Evolutionary conservation across 2,888 invertebrate genomes (phyloP).

Genomic region (Tinea pellionella): DNA sequence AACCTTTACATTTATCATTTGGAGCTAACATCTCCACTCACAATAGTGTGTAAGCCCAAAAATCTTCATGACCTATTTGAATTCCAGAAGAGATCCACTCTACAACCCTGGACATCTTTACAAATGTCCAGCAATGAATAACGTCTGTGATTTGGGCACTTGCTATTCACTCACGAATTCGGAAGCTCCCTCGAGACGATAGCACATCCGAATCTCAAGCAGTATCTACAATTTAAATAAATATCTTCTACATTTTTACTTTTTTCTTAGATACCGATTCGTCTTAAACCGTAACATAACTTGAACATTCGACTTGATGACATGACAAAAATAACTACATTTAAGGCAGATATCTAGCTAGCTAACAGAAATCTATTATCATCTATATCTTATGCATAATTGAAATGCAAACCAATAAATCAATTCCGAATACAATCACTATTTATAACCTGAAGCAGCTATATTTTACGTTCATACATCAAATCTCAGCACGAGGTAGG

Average conservation of each 20-base stretch:
- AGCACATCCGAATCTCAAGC: not conserved
- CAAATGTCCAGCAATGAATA: slow-evolving; percentile 28
- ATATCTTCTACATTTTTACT: not conserved
- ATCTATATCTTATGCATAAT: not conserved
- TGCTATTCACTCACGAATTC: slow-evolving; percentile 33
- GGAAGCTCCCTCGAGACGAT: slow-evolving; percentile 25
- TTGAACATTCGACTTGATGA: no score
- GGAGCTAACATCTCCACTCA: no score
- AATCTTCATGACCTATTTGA: not conserved
- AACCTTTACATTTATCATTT: no score
- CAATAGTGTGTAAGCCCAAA: no score
- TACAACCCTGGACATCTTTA: slow-evolving; percentile 20
- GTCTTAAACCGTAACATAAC: no score
- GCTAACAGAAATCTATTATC: no score
- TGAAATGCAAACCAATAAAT: not conserved
- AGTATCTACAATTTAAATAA: not conserved
- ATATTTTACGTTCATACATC: not conserved
- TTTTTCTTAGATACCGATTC: no score
- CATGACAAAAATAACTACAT: no score
- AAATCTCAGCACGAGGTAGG: not conserved
- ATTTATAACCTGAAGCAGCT: not conserved
- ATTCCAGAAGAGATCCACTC: not conserved
- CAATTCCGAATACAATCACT: not conserved
- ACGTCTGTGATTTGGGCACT: slow-evolving; percentile 25
- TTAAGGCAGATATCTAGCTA: no score